Evolutionary conservation across 2,888 invertebrate species (phyloP).

Genomic region (Epinotia bilunana): DNA sequence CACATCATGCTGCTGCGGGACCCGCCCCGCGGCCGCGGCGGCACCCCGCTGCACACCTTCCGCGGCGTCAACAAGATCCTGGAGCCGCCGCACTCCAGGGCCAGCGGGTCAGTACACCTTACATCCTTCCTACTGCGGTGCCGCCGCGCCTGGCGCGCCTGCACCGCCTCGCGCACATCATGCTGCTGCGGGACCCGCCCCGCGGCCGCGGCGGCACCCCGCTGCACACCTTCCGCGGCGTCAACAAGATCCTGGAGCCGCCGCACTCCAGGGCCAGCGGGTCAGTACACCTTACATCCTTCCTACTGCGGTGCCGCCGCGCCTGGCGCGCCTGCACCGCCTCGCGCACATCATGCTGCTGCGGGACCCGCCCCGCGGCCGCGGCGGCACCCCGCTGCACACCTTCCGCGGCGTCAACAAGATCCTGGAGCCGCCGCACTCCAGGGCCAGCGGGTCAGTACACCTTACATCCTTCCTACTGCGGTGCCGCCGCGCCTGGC

Average conservation of each 20-base stretch:
- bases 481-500: too few relatives aligned
- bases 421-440: slow-evolving; percentile 88
- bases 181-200: slow-evolving; percentile 91
- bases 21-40: slow-evolving; percentile 85
- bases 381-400: slow-evolving; percentile 89
- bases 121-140: too few relatives aligned
- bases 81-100: slow-evolving; percentile 84
- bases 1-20: slow-evolving; percentile 94
- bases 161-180: slow-evolving; percentile 91
- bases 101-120: slow-evolving; percentile 67
- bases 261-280: slow-evolving; percentile 78
- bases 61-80: slow-evolving; percentile 93
- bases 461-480: neutral
- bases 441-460: slow-evolving; percentile 71
- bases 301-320: slow-evolving; percentile 54
- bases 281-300: slow-evolving; percentile 18
- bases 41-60: slow-evolving; percentile 90
- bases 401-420: slow-evolving; percentile 92
- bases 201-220: slow-evolving; percentile 88
- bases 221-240: slow-evolving; percentile 90
- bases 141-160: too few relatives aligned
- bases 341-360: slow-evolving; percentile 94
- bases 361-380: slow-evolving; percentile 87
- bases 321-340: slow-evolving; percentile 86
- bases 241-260: slow-evolving; percentile 91